These are phyloP conservation scores for Ormyrus thymus DNA, from an alignment of 2,888 invertebrate species.

Conservation along the genomic window DNA sequence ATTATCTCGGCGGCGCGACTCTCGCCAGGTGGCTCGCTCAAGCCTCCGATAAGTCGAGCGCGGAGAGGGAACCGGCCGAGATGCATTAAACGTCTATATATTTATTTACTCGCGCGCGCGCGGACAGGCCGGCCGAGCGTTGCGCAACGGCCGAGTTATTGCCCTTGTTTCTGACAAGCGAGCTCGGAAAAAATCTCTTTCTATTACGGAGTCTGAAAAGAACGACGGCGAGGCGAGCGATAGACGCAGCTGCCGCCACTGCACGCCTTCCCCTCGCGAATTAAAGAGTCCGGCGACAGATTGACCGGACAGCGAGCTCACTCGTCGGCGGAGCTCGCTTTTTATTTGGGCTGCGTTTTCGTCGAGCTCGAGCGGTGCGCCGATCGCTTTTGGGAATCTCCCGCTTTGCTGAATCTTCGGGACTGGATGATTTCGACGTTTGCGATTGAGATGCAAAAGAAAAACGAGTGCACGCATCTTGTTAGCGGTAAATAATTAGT, in stretches of 20 bases:
- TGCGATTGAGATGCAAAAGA: no score
- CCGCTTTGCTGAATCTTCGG: no score
- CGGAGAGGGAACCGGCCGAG: neutral
- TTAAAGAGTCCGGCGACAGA: slow-evolving; percentile 2
- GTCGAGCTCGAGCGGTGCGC: no score
- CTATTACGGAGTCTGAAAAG: slow-evolving; percentile 35
- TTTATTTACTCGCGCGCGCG: slow-evolving; percentile 21
- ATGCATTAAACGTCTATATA: slow-evolving; percentile 25
- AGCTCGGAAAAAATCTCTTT: slow-evolving; percentile 8
- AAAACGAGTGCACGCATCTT: no score
- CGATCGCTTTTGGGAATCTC: no score
- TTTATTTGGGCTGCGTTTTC: no score
- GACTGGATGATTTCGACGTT: no score
- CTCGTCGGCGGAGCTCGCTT: no score
- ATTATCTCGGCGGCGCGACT: slow-evolving; percentile 2
- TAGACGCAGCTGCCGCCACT: neutral
- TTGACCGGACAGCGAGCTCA: slow-evolving; percentile 1
- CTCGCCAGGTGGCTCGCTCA: slow-evolving; percentile 15
- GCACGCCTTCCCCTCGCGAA: neutral
- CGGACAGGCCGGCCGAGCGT: neutral
- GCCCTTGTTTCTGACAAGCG: slow-evolving; percentile 31
- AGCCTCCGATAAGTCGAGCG: slow-evolving; percentile 10
- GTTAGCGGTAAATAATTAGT: no score
- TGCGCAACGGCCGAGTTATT: slow-evolving; percentile 36
- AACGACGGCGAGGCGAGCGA: neutral